Base-by-base conservation (phyloP, 2,113 vertebrate species). In the Tupaia chinensis region DNA sequence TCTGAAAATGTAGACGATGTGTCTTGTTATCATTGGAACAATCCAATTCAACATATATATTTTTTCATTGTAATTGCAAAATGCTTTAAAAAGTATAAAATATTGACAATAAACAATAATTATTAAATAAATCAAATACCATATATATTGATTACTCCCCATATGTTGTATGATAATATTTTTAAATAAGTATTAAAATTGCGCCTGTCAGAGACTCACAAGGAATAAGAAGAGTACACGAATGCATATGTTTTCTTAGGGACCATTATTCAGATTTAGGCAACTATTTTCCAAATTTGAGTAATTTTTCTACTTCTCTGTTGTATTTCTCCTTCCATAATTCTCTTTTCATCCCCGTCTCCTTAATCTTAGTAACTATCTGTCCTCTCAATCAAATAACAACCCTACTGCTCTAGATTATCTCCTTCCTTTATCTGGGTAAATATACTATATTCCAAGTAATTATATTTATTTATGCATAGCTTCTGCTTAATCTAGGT, bases 401-500 rank as follows among this genome's bases (percentile, higher is more conserved):
- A 92, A 53, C 32, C 44, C 15, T 74, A 20, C 74, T 65, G 7
- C 79, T 92, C 70, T 91, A 91, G 60, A 89, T 68, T 58, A 93
- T 72, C 78, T 95, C 58, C 34, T 58, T 86, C 86, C 87, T 88
- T 97, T 89, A 96, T 34, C 97, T 79, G 79, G 29, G 44, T 96
- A 97, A 95, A 84, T 90, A 92, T 27, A 89, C 0, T 74, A 27
- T 65, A 74, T 87, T 70, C 72, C 68, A 83, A 63, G 76, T 86
- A 94, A 77, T 95, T 95, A 93, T 78, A 86, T 74, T 93, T 81
- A 34, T 78, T 89, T 95, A 70, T 56, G 76, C 87, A 73, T 58
- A 69, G 70, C 78, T 89, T 34, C 25, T 53, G 29, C 56, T 95
- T 77, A 78, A 68, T 66, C 32, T 72, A 73, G 25, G 27, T 90